Base-by-base conservation (phyloP, 1,140 invertebrate species). In the Melitaea cinxia region DNA sequence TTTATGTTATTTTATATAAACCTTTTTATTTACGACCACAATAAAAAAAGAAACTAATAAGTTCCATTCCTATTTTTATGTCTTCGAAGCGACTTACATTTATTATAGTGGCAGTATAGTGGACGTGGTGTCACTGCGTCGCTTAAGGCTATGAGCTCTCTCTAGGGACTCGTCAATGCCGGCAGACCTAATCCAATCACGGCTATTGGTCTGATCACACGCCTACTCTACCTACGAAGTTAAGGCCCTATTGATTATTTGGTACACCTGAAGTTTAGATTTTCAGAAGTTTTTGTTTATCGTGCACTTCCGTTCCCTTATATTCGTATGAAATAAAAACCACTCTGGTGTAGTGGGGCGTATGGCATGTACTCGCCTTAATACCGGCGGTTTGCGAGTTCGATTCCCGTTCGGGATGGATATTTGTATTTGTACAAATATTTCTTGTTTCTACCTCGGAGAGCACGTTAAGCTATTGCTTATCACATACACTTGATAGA, bases 111-210 rank as follows among this genome's bases (percentile, higher is more conserved):
- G 68, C 72, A 60, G 69, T 47, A 47, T 47, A 47, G 42, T 78
- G 78, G 76, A 74, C 73, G 72, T 70, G 67, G 77, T 80, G 77
- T 78, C 75, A 78, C 65, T 76, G 78, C 73, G 74, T 75, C 73
- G 85, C 83, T 80, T 72, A 69, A 71, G 77, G 83, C 82, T 70
- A 62, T 60, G 65, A 65, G 59, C 21, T 53, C 45, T 82, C 88
- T 73, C 88, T 6, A 30, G 88, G 81, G 85, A 64, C 88, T 88
- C 85, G 88, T 88, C 84, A 83, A 68, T 69, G 68, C 76, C 69
- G 67, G 71, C 80, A 68, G 75, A 80, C 77, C 80, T 84, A 88
- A 88, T 90, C 85, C 88, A 90, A 90, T 90, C 88, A 88, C 85
- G 55, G 75, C 74, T 73, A 75, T 77, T 77, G 68, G 73, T 74